phyloP scores from a whole-genome alignment of 2,797 vertebrate species.

The Dryobates pubescens region DNA sequence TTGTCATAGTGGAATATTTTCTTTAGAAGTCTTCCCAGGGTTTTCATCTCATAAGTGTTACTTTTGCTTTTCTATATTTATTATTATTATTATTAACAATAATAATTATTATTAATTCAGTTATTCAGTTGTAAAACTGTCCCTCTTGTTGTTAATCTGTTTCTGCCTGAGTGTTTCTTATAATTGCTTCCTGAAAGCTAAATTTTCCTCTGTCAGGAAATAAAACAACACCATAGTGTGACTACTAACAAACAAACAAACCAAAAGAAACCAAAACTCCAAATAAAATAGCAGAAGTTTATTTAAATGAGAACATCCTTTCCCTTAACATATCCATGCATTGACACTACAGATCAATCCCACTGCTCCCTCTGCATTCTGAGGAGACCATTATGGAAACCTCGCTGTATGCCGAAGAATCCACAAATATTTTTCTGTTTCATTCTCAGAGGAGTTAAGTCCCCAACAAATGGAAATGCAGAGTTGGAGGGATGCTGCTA shows the following conservation, averaged over 20 bases:
- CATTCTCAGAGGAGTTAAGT: background rate
- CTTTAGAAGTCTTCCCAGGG: background rate
- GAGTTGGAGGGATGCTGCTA: background rate
- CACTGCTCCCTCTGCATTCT: background rate
- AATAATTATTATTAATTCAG: background rate
- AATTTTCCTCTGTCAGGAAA: background rate
- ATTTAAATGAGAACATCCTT: background rate
- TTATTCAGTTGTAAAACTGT: background rate
- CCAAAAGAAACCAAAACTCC: no score
- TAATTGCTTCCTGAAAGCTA: slow-evolving; percentile 24
- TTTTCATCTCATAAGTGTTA: background rate
- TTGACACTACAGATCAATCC: background rate
- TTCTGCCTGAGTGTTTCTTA: slow-evolving; percentile 13
- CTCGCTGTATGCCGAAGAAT: background rate
- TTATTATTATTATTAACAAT: background rate
- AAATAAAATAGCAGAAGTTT: background rate
- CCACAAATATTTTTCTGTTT: background rate
- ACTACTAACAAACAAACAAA: background rate
- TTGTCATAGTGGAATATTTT: background rate
- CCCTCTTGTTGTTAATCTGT: background rate
- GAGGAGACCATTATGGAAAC: background rate
- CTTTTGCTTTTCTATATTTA: accelerated
- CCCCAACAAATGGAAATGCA: background rate
- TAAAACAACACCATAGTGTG: background rate
- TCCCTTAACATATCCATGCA: background rate